These are phyloP conservation scores for Gopherus flavomarginatus DNA, from an alignment of 2,113 vertebrate genomes.

Conservation along the genomic window DNA sequence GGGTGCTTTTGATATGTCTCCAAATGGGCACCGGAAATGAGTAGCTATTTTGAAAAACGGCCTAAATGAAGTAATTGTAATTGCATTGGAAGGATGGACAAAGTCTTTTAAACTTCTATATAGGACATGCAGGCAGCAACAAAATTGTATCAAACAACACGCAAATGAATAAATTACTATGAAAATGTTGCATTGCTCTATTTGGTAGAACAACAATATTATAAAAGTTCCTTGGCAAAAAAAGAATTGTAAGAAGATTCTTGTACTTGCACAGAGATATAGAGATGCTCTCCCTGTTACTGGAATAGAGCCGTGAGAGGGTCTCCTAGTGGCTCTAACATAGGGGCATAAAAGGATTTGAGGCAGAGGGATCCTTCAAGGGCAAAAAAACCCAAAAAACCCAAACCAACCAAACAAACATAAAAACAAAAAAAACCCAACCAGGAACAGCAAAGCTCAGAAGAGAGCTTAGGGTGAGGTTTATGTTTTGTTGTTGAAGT, in stretches of 20 bases:
- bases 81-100: background rate
- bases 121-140: background rate
- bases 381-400: background rate
- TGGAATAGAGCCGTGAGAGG: background rate
- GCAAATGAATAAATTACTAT: background rate
- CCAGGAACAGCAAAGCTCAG: background rate
- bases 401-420: too few relatives aligned
- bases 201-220: background rate
- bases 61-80: background rate
- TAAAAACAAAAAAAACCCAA: background rate
- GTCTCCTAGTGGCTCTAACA: background rate
- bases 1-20: background rate
- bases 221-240: background rate
- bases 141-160: slow-evolving; percentile 19
- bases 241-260: slow-evolving; percentile 40
- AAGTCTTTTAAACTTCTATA: background rate
- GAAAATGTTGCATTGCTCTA: background rate
- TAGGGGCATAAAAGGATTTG: slow-evolving; percentile 4
- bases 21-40: background rate
- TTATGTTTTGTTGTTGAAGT: background rate
- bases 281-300: background rate
- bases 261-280: background rate
- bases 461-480: background rate
- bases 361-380: background rate
- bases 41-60: background rate